Conservation (phyloP, 2,797 vertebrate genomes). For the Clarias pachynema region DNA sequence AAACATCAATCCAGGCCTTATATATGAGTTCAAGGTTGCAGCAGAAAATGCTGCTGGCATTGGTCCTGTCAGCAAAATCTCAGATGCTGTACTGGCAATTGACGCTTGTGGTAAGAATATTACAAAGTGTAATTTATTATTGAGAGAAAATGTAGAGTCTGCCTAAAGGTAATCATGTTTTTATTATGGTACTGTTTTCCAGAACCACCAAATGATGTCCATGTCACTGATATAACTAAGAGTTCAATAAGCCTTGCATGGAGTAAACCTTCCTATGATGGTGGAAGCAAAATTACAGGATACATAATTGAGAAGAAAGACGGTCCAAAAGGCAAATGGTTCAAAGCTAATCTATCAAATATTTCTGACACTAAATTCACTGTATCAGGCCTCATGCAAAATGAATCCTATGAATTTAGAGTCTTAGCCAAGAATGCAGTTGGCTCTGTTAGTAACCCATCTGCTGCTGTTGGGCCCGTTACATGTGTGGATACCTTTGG, state of each 20-base stretch:
- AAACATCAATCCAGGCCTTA: slow-evolving; percentile 87
- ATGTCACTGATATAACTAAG: slow-evolving; percentile 93
- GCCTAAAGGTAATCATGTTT: background rate
- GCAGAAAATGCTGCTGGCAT: slow-evolving; percentile 95
- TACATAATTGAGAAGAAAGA: slow-evolving; percentile 91
- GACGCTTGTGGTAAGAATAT: slow-evolving; percentile 92
- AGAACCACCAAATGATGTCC: slow-evolving; percentile 91
- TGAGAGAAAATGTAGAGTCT: background rate
- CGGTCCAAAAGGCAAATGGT: slow-evolving; percentile 83
- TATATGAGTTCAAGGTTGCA: slow-evolving; percentile 97
- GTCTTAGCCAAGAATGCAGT: slow-evolving; percentile 93
- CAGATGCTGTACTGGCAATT: slow-evolving; percentile 94
- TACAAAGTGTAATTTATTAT: background rate
- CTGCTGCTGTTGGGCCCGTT: slow-evolving; percentile 85
- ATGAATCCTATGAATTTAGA: slow-evolving; percentile 91
- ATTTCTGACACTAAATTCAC: slow-evolving; percentile 87
- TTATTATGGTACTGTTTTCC: slow-evolving; percentile 48
- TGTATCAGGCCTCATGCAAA: slow-evolving; percentile 89
- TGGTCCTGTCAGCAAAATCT: slow-evolving; percentile 88
- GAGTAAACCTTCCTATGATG: slow-evolving; percentile 92
- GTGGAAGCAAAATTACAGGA: slow-evolving; percentile 92
- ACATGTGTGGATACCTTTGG: slow-evolving; percentile 94
- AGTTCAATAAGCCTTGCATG: slow-evolving; percentile 86
- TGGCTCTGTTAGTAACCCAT: slow-evolving; percentile 95
- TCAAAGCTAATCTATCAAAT: slow-evolving; percentile 90